Percentiles rank a stretch among this genome's conserved stretches.
Conservation (phyloP, 2,888 invertebrate species). For the Melipona beecheii region DNA sequence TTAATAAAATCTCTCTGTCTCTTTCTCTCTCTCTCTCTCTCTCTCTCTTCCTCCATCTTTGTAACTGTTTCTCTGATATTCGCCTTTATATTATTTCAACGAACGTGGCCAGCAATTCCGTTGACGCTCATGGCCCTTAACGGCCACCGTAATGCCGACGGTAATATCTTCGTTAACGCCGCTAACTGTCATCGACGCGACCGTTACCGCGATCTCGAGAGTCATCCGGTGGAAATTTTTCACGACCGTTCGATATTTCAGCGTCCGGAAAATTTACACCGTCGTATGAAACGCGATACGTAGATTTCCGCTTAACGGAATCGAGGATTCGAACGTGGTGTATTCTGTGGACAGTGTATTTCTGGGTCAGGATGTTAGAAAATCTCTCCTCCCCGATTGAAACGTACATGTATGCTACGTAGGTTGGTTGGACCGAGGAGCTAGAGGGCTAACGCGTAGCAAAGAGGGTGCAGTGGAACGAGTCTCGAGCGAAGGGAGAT, state of each 20-base stretch:
- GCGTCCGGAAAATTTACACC: constrained; percentile 53
- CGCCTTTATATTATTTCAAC: constrained; percentile 48
- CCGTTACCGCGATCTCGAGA: constrained; percentile 52
- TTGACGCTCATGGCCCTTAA: constrained; percentile 50
- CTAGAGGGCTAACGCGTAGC: constrained; percentile 26
- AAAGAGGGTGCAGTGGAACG: constrained; percentile 42
- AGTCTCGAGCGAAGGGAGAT: constrained; percentile 33
- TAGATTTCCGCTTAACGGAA: not conserved
- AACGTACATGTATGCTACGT: not conserved
- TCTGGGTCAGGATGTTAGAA: constrained; percentile 73
- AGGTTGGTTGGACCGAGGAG: not conserved
- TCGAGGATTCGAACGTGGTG: not conserved
- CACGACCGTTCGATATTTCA: constrained; percentile 29
- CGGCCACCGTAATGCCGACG: constrained; percentile 40
- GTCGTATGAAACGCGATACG: not conserved
- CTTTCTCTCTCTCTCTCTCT: not conserved
- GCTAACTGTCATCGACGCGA: constrained; percentile 53
- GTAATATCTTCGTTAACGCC: constrained; percentile 53
- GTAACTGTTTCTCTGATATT: constrained; percentile 10
- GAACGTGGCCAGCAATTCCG: constrained; percentile 44
- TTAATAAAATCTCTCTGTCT: constrained; percentile 38
- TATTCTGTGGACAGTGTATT: constrained; percentile 63
- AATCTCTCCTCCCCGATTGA: constrained; percentile 20
- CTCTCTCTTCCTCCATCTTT: not conserved
- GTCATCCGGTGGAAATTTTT: constrained; percentile 46